phyloP scores from a whole-genome alignment of 2,888 invertebrate genomes.

The Phyllotreta striolata region DNA sequence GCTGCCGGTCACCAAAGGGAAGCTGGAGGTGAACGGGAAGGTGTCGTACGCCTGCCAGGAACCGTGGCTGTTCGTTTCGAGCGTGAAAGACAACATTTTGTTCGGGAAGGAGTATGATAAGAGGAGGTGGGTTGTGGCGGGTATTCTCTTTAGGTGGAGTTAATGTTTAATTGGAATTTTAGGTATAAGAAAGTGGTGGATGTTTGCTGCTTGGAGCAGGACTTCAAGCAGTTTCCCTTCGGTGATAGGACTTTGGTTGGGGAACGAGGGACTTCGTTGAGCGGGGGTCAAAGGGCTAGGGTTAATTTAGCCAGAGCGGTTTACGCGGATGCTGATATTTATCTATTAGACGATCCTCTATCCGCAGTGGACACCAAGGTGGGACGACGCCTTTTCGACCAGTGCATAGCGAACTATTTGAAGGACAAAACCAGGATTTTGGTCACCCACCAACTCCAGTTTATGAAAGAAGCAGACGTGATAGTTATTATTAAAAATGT shows the following conservation, averaged over 20 bases:
- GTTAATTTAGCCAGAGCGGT: slow-evolving; percentile 80
- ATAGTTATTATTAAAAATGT: slow-evolving; percentile 72
- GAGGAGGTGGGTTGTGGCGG: slow-evolving; percentile 53
- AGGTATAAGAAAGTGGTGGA: slow-evolving; percentile 61
- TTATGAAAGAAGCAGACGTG: slow-evolving; percentile 71
- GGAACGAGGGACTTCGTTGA: slow-evolving; percentile 79
- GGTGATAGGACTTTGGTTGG: slow-evolving; percentile 81
- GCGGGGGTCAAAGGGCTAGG: slow-evolving; percentile 84
- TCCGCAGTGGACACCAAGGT: slow-evolving; percentile 83
- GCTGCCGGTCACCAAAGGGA: slow-evolving; percentile 69
- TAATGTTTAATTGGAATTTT: slow-evolving; percentile 3
- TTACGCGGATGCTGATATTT: slow-evolving; percentile 79
- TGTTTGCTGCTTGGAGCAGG: slow-evolving; percentile 72
- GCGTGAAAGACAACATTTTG: slow-evolving; percentile 80
- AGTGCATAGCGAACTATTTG: slow-evolving; percentile 69
- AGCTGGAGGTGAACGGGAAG: slow-evolving; percentile 68
- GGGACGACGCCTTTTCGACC: slow-evolving; percentile 76
- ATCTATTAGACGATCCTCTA: slow-evolving; percentile 81
- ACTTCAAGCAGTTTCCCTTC: slow-evolving; percentile 74
- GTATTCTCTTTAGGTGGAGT: not conserved
- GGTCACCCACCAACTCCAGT: slow-evolving; percentile 88
- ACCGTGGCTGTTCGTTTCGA: slow-evolving; percentile 79
- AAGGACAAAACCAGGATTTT: slow-evolving; percentile 74
- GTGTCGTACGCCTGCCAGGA: slow-evolving; percentile 80
- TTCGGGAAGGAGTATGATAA: slow-evolving; percentile 74